Base-by-base conservation (phyloP, 2,797 vertebrate genomes). In the Diplodus puntazzo region DNA sequence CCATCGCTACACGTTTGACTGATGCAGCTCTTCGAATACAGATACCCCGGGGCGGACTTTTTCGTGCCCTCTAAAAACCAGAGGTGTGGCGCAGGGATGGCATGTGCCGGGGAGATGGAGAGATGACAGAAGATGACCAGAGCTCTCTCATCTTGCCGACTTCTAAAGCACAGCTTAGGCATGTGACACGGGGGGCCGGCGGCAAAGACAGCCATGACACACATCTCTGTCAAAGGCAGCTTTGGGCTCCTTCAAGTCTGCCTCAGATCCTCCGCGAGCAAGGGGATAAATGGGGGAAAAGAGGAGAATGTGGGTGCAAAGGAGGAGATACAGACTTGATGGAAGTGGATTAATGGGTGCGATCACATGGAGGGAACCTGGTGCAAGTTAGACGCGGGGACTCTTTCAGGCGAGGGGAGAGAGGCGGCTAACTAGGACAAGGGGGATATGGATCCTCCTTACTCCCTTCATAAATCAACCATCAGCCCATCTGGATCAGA, bases 401-500 rank as follows among this genome's bases (percentile, higher is more conserved):
- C 68, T 61, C 69, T 90, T 81, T 83, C 43, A 72, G 55, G 12
- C 45, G 63, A 73, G 61, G 34, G 77, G 75, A 83, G 77, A 81
- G 81, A 82, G 68, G 81, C 30, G 23, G 87, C 87, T 91, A 91
- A 91, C 87, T 88, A 90, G 88, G 90, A 91, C 87, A 77, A 85
- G 76, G 43, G 5, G 76, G 82, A 70, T 91, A 92, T 93, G 75
- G 87, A 89, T 88, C 83, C 78, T 83, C 76, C 71, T 75, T 50
- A 49, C 60, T 85, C 82, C 75, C 75, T 85, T 89, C 91, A 91
- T 93, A 93, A 92, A 93, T 92, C 90, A 93, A 85, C 58, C 77
- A 85, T 93, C 87, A 89, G 81, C 79, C 87, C 88, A 92, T 92
- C 88, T 92, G 89, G 89, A 87, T 90, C 85, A 89, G 85, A 94